Conservation (phyloP, 1,140 invertebrate species). For the Bombus consobrinus region DNA sequence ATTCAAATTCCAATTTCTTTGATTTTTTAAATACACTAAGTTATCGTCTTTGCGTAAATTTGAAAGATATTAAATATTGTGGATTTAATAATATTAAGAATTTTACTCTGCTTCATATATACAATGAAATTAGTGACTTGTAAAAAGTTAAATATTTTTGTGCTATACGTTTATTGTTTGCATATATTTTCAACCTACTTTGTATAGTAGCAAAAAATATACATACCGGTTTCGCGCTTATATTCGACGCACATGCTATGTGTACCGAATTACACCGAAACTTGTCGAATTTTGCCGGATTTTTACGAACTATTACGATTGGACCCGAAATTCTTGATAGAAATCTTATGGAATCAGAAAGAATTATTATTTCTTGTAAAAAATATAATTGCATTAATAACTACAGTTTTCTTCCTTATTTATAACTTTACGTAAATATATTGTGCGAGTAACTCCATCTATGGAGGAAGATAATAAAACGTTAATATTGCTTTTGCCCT, state of each 20-base stretch:
- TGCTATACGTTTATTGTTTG: not conserved
- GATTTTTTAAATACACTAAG: not conserved
- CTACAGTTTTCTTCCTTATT: not conserved
- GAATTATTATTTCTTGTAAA: not conserved
- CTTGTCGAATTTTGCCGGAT: slow-evolving; percentile 16
- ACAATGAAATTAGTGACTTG: not conserved
- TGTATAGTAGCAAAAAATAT: not conserved
- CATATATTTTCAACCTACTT: not conserved
- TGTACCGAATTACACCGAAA: slow-evolving; percentile 26
- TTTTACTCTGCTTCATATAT: not conserved
- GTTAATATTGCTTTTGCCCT: not conserved
- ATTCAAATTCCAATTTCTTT: not conserved
- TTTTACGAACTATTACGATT: slow-evolving; percentile 8
- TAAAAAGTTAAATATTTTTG: not conserved
- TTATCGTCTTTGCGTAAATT: not conserved
- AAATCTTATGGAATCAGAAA: not conserved
- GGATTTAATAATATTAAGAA: not conserved
- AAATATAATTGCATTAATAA: slow-evolving; percentile 1
- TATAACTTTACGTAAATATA: not conserved
- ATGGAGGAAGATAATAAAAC: not conserved
- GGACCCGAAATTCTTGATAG: not conserved
- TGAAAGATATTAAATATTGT: not conserved
- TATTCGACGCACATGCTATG: slow-evolving; percentile 17
- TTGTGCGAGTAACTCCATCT: not conserved
- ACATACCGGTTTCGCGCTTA: slow-evolving; percentile 40